Base-by-base conservation (phyloP, 2,113 vertebrate genomes). In the Pseudopipra pipra region DNA sequence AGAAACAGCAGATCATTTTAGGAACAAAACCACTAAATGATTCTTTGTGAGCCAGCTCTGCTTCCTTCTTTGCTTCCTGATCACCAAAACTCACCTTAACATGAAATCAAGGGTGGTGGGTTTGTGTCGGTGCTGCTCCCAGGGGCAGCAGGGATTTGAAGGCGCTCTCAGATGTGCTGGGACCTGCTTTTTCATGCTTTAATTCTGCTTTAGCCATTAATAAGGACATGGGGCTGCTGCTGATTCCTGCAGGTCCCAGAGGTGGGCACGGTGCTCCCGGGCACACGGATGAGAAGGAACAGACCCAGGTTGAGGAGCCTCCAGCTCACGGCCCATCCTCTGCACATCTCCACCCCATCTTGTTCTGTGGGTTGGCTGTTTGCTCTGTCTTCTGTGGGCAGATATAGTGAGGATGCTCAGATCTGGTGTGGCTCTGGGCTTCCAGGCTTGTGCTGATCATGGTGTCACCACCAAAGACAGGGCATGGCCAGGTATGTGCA, bases 241-340 rank as follows among this genome's bases (percentile, higher is more conserved):
- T 41, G 62, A 58, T 39, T 71, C 58, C 47, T 62, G n/a, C 0
- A 14, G 33, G 15, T 52, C 13, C 14, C 1, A 5, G 58, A 25
- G 41, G 12, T 2, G 11, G 61, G 44, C 44, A 21, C 0, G 2
- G 20, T 18, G 20, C 25, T 85, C 12, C 41, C 0, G 0, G 33
- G 23, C 28, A 17, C 9, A 3, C 5, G 31, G 41, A 19, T 4
- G 7, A 70, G 31, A 22, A 39, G 37, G 28, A 56, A 3, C 10
- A 41, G 13, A 51, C 1, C 6, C 11, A 70, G 44, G 21, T 0
- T 12, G 27, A 75, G 74, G 66, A 84, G 31, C 35, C 44, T 33
- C 33, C 39, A 71, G 24, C 56, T 35, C 35, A 9, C 23, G 58
- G 13, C 14, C 13, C 6, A 0, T 47, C 46, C 41, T 85, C 25